Conservation (phyloP, 2,797 vertebrate genomes). For the Orestias chungarensis region DNA sequence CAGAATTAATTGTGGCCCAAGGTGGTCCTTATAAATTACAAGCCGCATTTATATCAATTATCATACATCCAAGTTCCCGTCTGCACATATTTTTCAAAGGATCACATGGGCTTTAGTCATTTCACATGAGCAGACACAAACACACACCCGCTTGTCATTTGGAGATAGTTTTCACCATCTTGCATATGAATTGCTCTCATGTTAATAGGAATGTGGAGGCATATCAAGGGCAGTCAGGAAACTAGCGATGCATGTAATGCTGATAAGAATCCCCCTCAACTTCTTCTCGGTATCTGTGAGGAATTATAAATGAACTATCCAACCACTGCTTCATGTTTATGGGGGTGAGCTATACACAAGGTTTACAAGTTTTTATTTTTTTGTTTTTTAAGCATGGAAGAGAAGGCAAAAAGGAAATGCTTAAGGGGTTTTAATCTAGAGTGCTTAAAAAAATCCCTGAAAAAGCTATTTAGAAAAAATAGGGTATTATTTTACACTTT, state of each 20-base stretch:
- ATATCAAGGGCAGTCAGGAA: conserved; percentile 71
- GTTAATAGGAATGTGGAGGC: conserved; percentile 68
- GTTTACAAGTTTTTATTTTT: conserved; percentile 1
- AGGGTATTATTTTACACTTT: neutral
- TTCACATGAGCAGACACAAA: conserved; percentile 6
- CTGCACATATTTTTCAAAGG: conserved; percentile 49
- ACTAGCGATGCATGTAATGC: conserved; percentile 67
- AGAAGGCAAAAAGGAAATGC: neutral
- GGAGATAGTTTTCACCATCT: conserved; percentile 59
- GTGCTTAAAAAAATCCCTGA: too few species aligned
- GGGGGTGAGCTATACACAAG: conserved; percentile 8
- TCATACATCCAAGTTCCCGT: conserved; percentile 67
- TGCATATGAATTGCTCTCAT: conserved; percentile 72
- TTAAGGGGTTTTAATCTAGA: neutral
- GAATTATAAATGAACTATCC: conserved; percentile 57
- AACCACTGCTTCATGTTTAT: conserved; percentile 27
- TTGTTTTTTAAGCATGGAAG: neutral
- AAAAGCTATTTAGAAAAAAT: too few species aligned
- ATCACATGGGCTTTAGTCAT: conserved; percentile 32
- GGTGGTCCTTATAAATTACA: conserved; percentile 69
- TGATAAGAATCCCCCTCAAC: conserved; percentile 71
- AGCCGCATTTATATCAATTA: conserved; percentile 72
- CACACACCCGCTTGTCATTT: conserved; percentile 45
- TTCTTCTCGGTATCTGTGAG: conserved; percentile 52
- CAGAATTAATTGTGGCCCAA: conserved; percentile 68